Conservation (phyloP, 2,888 invertebrate species). For the Sphaerophoria rueppellii region DNA sequence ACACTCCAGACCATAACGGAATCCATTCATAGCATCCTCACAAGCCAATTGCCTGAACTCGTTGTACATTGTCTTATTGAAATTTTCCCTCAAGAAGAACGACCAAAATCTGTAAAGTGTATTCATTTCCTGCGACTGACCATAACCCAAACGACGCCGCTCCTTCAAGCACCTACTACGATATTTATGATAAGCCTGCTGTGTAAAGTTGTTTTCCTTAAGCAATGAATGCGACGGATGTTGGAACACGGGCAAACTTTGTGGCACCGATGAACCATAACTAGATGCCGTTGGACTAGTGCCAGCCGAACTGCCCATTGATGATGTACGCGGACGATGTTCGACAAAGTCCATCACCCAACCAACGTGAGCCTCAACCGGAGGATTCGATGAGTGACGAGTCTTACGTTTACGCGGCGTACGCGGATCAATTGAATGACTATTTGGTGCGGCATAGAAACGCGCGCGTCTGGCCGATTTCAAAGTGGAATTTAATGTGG, state of each 20-base stretch:
- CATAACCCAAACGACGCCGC: constrained; percentile 95
- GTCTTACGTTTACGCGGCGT: constrained; percentile 94
- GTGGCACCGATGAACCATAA: constrained; percentile 90
- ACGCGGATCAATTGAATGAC: constrained; percentile 85
- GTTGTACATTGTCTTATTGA: constrained; percentile 98
- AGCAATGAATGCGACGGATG: constrained; percentile 98
- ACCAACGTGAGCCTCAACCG: constrained; percentile 96
- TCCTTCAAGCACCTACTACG: constrained; percentile 94
- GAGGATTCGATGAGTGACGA: constrained; percentile 95
- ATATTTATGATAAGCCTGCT: constrained; percentile 98
- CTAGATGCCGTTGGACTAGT: constrained; percentile 90
- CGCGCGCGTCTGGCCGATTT: constrained; percentile 85
- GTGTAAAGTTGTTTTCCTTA: constrained; percentile 98
- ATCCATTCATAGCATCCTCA: constrained; percentile 95
- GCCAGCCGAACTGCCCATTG: constrained; percentile 91
- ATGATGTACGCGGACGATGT: constrained; percentile 90
- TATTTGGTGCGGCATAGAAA: constrained; percentile 97
- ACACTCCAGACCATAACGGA: constrained; percentile 93
- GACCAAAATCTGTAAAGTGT: constrained; percentile 99
- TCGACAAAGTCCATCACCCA: constrained; percentile 98
- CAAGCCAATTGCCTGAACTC: constrained; percentile 95
- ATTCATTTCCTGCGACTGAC: constrained; percentile 99
- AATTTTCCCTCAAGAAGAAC: constrained; percentile 98
- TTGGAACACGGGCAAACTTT: constrained; percentile 94
- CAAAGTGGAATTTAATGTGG: constrained; percentile 76